Conservation (phyloP, 2,888 invertebrate species). For the Zygaena filipendulae region DNA sequence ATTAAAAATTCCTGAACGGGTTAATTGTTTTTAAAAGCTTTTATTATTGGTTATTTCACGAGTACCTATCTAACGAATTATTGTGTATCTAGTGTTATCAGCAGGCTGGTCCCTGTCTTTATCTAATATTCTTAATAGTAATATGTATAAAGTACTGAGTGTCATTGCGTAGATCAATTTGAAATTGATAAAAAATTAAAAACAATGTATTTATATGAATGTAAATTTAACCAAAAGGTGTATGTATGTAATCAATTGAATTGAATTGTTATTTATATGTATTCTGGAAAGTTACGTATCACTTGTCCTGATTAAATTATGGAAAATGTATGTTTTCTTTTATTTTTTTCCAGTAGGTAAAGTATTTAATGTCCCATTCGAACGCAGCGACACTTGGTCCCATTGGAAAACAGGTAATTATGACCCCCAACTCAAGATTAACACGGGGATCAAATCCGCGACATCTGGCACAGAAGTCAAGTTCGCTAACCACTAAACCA, state of each 20-base stretch:
- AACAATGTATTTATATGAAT: slow-evolving; percentile 22
- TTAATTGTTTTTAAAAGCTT: background rate
- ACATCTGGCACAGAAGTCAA: too few relatives aligned
- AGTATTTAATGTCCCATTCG: too few relatives aligned
- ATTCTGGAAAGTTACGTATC: slow-evolving; percentile 60
- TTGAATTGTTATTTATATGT: slow-evolving; percentile 53
- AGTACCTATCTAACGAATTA: background rate
- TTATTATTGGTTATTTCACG: background rate
- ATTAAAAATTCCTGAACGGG: too few relatives aligned
- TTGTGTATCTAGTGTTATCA: slow-evolving; percentile 14
- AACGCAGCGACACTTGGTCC: too few relatives aligned
- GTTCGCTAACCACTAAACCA: too few relatives aligned
- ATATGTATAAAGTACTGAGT: slow-evolving; percentile 16
- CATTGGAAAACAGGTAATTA: too few relatives aligned
- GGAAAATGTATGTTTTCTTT: too few relatives aligned
- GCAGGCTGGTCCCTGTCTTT: slow-evolving; percentile 57
- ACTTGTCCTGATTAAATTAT: slow-evolving; percentile 66
- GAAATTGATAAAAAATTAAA: slow-evolving; percentile 23
- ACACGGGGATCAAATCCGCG: too few relatives aligned
- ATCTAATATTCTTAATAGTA: slow-evolving; percentile 40
- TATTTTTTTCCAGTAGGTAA: too few relatives aligned
- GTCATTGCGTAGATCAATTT: slow-evolving; percentile 22
- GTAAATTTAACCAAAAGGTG: slow-evolving; percentile 28
- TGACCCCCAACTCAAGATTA: too few relatives aligned
- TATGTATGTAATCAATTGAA: slow-evolving; percentile 42